A percentile compares a stretch with the other conserved stretches of the same genome.
These are phyloP conservation scores for Micropoecilia bifurca DNA, from an alignment of 2,797 vertebrate genomes.

Conservation along the genomic window DNA sequence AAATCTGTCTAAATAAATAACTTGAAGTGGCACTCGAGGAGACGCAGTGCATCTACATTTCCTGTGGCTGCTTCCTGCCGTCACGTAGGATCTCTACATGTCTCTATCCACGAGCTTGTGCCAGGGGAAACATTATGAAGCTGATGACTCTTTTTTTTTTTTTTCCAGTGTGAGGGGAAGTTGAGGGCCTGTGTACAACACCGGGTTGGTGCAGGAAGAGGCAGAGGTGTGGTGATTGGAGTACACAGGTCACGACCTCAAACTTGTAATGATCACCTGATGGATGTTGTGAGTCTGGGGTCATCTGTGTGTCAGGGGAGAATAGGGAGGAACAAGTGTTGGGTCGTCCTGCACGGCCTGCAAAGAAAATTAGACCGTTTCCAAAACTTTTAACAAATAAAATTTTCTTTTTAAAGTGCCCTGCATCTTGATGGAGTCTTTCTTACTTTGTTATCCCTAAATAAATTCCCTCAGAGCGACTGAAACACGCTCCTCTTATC, in stretches of 20 bases:
- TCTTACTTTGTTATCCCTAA: neutral
- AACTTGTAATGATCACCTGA: slow-evolving; percentile 81
- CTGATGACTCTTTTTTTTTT: slow-evolving; percentile 30
- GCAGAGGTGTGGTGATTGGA: slow-evolving; percentile 68
- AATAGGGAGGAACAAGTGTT: slow-evolving; percentile 16
- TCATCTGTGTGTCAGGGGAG: slow-evolving; percentile 70
- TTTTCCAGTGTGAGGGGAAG: slow-evolving; percentile 46
- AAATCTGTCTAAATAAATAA: slow-evolving; percentile 78
- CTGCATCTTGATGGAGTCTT: neutral
- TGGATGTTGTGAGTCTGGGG: slow-evolving; percentile 73
- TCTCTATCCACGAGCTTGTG: slow-evolving; percentile 59
- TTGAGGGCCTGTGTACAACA: slow-evolving; percentile 33
- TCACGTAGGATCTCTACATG: slow-evolving; percentile 59
- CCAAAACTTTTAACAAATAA: neutral
- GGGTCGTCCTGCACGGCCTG: slow-evolving; percentile 1
- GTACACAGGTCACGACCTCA: slow-evolving; percentile 73
- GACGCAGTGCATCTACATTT: slow-evolving; percentile 71
- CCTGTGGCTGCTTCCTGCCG: slow-evolving; percentile 76
- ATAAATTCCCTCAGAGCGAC: neutral
- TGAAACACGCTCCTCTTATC: neutral
- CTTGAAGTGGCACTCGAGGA: slow-evolving; percentile 74
- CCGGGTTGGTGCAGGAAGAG: slow-evolving; percentile 56
- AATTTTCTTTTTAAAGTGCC: neutral
- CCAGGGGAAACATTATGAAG: slow-evolving; percentile 59
- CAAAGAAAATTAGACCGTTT: neutral